phyloP scores from a whole-genome alignment of 2,888 invertebrate genomes.

The Lobophora halterata region DNA sequence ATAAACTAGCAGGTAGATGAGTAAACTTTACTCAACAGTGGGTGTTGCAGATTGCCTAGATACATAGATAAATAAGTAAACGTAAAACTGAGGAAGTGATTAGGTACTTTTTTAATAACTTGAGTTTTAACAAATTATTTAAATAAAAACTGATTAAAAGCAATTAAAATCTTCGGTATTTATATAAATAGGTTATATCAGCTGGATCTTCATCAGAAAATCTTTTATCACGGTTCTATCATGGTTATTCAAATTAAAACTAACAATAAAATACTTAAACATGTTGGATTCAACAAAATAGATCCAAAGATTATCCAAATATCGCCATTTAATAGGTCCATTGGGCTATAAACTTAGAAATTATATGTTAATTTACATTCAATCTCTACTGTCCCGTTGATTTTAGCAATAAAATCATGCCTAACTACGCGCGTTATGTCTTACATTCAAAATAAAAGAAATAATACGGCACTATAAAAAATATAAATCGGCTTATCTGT shows the following conservation, averaged over 20 bases:
- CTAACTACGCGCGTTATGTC: slow-evolving; percentile 53
- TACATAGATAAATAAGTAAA: too few relatives aligned
- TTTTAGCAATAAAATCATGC: slow-evolving; percentile 57
- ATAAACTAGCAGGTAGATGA: too few relatives aligned
- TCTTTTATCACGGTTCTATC: slow-evolving; percentile 24
- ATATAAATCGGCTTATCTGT: slow-evolving; percentile 79
- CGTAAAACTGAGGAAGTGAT: too few relatives aligned
- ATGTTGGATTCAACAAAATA: slow-evolving; percentile 39
- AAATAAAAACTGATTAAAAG: too few relatives aligned
- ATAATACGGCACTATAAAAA: slow-evolving; percentile 71
- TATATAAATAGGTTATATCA: too few relatives aligned
- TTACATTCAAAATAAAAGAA: slow-evolving; percentile 64
- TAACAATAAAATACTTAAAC: slow-evolving; percentile 32
- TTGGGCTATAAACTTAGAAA: slow-evolving; percentile 38
- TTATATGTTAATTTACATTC: slow-evolving; percentile 50
- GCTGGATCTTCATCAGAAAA: slow-evolving; percentile 13
- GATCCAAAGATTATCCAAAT: slow-evolving; percentile 42
- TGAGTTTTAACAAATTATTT: background rate
- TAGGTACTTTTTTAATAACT: too few relatives aligned
- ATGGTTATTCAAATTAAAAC: slow-evolving; percentile 23
- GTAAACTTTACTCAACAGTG: too few relatives aligned
- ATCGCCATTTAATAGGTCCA: slow-evolving; percentile 46
- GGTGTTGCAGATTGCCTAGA: too few relatives aligned
- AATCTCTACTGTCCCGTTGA: slow-evolving; percentile 50
- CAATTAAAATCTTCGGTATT: too few relatives aligned